Conservation (phyloP, 2,113 vertebrate species). For the Onychostoma macrolepis region DNA sequence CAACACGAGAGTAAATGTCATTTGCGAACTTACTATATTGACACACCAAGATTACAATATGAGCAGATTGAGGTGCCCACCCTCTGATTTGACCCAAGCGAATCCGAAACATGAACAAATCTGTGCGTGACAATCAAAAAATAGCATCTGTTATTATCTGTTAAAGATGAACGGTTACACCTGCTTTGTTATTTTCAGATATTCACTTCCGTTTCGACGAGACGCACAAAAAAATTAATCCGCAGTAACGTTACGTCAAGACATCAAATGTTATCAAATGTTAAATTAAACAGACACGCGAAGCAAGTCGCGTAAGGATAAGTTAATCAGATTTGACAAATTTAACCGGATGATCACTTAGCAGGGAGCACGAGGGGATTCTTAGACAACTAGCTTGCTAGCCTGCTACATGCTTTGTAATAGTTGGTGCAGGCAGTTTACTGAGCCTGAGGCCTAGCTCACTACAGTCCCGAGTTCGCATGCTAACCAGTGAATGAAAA, state of each 20-base stretch:
- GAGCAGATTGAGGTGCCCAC: background rate
- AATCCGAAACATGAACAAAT: background rate
- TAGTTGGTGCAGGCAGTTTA: constrained; percentile 29
- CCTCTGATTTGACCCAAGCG: background rate
- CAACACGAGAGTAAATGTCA: background rate
- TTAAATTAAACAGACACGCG: background rate
- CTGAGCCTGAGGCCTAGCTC: constrained; percentile 48
- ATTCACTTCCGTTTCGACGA: constrained; percentile 32
- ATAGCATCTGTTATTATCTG: background rate
- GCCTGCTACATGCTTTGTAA: constrained; percentile 8
- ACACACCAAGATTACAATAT: background rate
- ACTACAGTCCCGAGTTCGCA: constrained; percentile 46
- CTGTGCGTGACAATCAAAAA: background rate
- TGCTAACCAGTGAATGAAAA: constrained; percentile 43
- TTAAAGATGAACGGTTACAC: background rate
- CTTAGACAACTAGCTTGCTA: background rate
- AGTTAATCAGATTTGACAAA: constrained; percentile 54
- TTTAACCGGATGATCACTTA: background rate
- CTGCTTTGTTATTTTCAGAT: background rate
- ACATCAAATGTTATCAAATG: background rate
- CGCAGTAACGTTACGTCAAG: background rate
- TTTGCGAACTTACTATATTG: too few species aligned
- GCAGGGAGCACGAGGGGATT: background rate
- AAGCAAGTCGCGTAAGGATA: background rate
- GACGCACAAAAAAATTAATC: background rate